Conservation (phyloP, 2,113 vertebrate genomes). For the Ictalurus punctatus region DNA sequence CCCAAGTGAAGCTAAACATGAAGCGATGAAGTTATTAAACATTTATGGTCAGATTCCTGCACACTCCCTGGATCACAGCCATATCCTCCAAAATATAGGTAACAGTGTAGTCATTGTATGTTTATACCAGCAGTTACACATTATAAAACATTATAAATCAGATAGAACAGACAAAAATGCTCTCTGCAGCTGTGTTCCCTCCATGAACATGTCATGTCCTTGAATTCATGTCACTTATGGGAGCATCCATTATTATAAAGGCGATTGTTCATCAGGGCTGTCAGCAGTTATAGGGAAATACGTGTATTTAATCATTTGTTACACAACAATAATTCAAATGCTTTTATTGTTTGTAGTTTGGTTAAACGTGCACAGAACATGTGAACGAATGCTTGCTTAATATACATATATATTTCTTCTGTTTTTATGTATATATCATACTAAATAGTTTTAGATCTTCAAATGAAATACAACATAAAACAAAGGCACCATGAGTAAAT, state of each 20-base stretch:
- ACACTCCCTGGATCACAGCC: constrained; percentile 7
- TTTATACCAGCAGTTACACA: constrained; percentile 8
- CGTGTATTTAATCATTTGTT: background rate
- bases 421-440: no score
- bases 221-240: constrained; percentile 17
- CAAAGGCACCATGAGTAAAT: no score
- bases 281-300: background rate
- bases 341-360: constrained; percentile 10
- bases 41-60: constrained; percentile 7
- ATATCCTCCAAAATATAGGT: background rate
- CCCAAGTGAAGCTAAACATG: background rate
- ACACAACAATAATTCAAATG: background rate
- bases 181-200: background rate
- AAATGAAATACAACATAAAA: no score
- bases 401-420: background rate
- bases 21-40: background rate
- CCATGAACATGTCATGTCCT: constrained; percentile 13
- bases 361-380: background rate
- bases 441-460: no score
- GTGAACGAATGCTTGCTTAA: background rate
- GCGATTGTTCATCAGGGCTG: background rate
- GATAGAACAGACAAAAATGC: constrained; percentile 4
- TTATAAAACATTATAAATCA: constrained; percentile 21
- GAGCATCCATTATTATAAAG: constrained; percentile 17
- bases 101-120: constrained; percentile 21